phyloP scores from a whole-genome alignment of 2,113 vertebrate species.

The Macquaria australasica region DNA sequence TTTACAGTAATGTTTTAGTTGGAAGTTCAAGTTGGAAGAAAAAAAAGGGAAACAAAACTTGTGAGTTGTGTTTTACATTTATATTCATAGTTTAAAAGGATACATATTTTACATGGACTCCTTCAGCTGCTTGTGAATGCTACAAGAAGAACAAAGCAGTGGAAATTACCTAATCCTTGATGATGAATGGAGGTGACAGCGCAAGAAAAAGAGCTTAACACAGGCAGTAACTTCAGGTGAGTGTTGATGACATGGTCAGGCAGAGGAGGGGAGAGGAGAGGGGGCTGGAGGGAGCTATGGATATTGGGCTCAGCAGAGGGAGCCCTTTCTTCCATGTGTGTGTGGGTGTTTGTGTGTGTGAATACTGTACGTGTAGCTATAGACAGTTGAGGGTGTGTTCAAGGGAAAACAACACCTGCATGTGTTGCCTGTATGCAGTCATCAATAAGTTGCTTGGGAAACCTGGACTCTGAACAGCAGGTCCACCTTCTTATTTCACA shows the following conservation, averaged over 20 bases:
- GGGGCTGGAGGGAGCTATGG: conserved; percentile 33
- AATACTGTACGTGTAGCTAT: background rate
- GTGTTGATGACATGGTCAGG: background rate
- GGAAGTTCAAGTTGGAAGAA: background rate
- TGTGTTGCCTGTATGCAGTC: background rate
- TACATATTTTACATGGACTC: background rate
- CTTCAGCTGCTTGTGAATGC: background rate
- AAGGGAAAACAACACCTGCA: conserved; percentile 1
- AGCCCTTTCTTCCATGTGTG: conserved; percentile 62
- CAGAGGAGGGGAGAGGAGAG: background rate
- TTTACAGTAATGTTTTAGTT: too few relatives aligned
- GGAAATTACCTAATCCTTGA: conserved; percentile 10
- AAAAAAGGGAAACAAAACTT: background rate
- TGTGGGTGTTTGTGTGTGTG: conserved; percentile 36
- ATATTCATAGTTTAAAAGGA: background rate
- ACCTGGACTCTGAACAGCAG: background rate
- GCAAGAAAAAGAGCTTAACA: background rate
- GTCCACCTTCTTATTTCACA: background rate
- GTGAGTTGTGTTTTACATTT: background rate
- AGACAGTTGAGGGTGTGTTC: conserved; percentile 3
- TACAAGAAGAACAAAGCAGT: conserved; percentile 2
- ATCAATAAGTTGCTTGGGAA: background rate
- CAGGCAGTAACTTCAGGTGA: conserved; percentile 24
- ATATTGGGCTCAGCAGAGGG: conserved; percentile 75
- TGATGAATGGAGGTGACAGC: conserved; percentile 10